These are phyloP conservation scores for Crematogaster levior DNA, from an alignment of 2,888 invertebrate genomes.

Conservation along the genomic window DNA sequence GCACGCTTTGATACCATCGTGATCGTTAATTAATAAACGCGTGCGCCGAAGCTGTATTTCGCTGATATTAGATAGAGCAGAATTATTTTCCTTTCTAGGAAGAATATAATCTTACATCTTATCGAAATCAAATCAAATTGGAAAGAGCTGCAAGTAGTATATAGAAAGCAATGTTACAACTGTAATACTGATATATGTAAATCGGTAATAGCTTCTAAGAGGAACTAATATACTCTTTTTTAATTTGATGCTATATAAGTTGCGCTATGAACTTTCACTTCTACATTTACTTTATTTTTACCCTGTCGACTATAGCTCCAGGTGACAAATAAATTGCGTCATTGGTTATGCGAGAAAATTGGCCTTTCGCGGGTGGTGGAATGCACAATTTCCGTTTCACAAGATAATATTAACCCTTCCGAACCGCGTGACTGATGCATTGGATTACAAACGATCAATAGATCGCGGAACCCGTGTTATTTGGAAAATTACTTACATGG, in stretches of 20 bases:
- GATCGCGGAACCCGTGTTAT: slow-evolving; percentile 24
- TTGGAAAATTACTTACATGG: slow-evolving; percentile 25
- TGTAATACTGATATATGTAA: background rate
- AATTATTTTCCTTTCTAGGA: slow-evolving; percentile 51
- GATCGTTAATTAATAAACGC: slow-evolving; percentile 49
- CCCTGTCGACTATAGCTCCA: background rate
- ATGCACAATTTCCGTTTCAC: slow-evolving; percentile 24
- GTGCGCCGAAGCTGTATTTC: background rate
- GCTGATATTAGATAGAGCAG: background rate
- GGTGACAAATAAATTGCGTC: slow-evolving; percentile 46
- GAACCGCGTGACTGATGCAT: background rate
- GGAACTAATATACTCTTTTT: background rate
- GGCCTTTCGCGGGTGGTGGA: slow-evolving; percentile 22
- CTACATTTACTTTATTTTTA: slow-evolving; percentile 14
- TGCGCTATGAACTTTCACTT: slow-evolving; percentile 5
- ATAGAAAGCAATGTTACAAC: background rate
- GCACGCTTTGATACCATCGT: slow-evolving; percentile 49
- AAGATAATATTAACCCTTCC: slow-evolving; percentile 39
- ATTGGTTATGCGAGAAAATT: slow-evolving; percentile 15
- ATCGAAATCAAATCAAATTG: slow-evolving; percentile 13
- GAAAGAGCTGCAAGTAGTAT: background rate
- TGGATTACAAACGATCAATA: slow-evolving; percentile 22
- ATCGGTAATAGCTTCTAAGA: background rate
- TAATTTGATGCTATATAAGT: background rate
- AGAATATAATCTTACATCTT: background rate